Evolutionary conservation across 2,113 vertebrate genomes (phyloP), one percentile per base, ranked within the genome.

Genomic region (Meleagris gallopavo): DNA sequence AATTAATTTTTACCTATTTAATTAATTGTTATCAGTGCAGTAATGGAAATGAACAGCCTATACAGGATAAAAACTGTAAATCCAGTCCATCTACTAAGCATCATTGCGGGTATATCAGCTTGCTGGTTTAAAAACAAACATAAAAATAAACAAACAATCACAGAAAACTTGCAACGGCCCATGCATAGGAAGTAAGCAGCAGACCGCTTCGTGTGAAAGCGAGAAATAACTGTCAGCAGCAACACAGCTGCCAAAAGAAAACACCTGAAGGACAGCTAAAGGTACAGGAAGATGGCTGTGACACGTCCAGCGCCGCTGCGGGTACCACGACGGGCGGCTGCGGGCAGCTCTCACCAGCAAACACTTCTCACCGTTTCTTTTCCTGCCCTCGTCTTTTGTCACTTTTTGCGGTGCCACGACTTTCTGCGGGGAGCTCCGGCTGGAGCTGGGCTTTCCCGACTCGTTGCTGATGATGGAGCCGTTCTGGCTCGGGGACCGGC

Each of bases 391-490:
- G 41, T 99, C 99, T 97, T 99, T 99, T 71, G 98, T 97, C 96
- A 94, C 97, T 98, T 99, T 99, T 96, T 98, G 99, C 86, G 99
- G 99, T 36, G 98, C 98, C 98, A 98, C 98, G 97, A 98, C 97
- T 89, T 98, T 98, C 97, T 98, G 98, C 90, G 98, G 98, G 18
- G 98, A 98, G 98, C 98, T 97, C 92, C 97, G 97, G 89, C 98
- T 81, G 1, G 98, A 98, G 96, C 98, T 98, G 97, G 97, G 98
- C 98, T 98, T 99, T 95, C 97, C 98, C 90, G 99, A 99, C 98
- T 99, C 98, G 81, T 98, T 98, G 98, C 99, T 99, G 99, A 98
- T 98, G 98, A 99, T 98, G 97, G 99, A 99, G 97, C 98, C 99
- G 2, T 98, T 98, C 97, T 99, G 99, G 84, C 99, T 99, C 76